A percentile compares a stretch with the other conserved stretches of the same genome.
Evolutionary conservation across 2,888 invertebrate genomes (phyloP).

Genomic region (Tachina grossa): DNA sequence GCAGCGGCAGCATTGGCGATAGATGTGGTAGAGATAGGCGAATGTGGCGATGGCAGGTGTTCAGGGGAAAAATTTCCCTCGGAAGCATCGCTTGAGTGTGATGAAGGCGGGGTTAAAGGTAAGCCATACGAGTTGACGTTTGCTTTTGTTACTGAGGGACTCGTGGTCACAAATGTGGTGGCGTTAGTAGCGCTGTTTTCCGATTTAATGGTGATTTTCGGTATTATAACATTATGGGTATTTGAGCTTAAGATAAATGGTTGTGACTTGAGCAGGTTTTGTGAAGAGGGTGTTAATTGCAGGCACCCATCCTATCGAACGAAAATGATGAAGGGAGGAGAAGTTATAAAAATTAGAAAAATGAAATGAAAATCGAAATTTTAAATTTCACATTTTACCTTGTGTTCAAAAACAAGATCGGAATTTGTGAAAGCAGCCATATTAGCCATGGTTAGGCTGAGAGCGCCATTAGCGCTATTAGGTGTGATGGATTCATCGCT

Average conservation of each 20-base stretch:
- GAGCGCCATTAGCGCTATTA: constrained; percentile 69
- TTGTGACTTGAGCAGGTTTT: constrained; percentile 84
- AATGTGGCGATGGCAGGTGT: constrained; percentile 86
- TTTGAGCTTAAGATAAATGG: constrained; percentile 78
- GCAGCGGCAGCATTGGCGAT: constrained; percentile 72
- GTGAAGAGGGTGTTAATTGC: constrained; percentile 84
- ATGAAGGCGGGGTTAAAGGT: constrained; percentile 95
- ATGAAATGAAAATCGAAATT: neutral
- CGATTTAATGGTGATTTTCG: constrained; percentile 89
- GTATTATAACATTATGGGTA: constrained; percentile 84
- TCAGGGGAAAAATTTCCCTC: constrained; percentile 88
- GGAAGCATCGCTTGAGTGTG: constrained; percentile 91
- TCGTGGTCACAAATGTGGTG: constrained; percentile 53
- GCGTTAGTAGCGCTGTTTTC: constrained; percentile 79
- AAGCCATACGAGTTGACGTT: constrained; percentile 83
- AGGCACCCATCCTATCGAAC: constrained; percentile 85
- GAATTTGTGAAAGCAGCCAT: constrained; percentile 84
- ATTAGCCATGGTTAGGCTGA: constrained; percentile 80
- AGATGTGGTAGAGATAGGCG: constrained; percentile 78
- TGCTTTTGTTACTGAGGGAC: constrained; percentile 66
- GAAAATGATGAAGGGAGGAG: constrained; percentile 25
- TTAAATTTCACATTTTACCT: constrained; percentile 82
- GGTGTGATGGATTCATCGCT: constrained; percentile 72
- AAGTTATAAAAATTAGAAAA: constrained; percentile 4
- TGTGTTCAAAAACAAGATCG: constrained; percentile 86